Evolutionary conservation across 2,113 vertebrate species (phyloP).

Genomic region (Nyctereutes procyonoides): DNA sequence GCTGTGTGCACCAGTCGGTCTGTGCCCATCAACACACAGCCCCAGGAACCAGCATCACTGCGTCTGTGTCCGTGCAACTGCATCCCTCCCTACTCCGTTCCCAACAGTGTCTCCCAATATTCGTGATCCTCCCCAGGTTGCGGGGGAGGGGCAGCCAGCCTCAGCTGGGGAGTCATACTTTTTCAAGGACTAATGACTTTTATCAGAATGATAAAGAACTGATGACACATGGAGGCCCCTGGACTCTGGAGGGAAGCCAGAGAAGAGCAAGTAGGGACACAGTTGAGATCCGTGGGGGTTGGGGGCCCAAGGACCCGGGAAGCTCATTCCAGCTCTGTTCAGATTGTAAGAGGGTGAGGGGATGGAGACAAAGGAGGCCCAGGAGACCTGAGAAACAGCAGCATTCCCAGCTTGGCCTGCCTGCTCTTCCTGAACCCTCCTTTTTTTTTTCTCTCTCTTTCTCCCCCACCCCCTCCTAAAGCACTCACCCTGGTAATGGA

Average conservation of each 20-base stretch:
- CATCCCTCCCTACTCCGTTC: no score
- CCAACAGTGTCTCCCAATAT: background rate
- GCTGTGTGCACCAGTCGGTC: no score
- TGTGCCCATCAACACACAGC: background rate
- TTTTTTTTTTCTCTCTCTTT: background rate
- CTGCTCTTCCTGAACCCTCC: background rate
- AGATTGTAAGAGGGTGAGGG: background rate
- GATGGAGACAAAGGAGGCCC: background rate
- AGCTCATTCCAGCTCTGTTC: background rate
- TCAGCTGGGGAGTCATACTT: slow-evolving; percentile 79
- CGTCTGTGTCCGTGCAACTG: background rate
- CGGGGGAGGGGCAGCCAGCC: background rate
- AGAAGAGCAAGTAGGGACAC: background rate
- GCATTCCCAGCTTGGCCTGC: background rate
- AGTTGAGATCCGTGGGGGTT: background rate
- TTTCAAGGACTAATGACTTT: slow-evolving; percentile 86
- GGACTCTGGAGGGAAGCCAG: slow-evolving; percentile 73
- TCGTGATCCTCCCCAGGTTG: background rate
- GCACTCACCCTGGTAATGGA: background rate
- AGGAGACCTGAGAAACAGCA: background rate
- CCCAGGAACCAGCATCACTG: background rate
- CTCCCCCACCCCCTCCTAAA: background rate
- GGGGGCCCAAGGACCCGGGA: background rate
- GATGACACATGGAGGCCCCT: slow-evolving; percentile 80
- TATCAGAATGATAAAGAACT: slow-evolving; percentile 85